These are phyloP conservation scores for Cariama cristata DNA, from an alignment of 2,113 vertebrate genomes.

Conservation along the genomic window DNA sequence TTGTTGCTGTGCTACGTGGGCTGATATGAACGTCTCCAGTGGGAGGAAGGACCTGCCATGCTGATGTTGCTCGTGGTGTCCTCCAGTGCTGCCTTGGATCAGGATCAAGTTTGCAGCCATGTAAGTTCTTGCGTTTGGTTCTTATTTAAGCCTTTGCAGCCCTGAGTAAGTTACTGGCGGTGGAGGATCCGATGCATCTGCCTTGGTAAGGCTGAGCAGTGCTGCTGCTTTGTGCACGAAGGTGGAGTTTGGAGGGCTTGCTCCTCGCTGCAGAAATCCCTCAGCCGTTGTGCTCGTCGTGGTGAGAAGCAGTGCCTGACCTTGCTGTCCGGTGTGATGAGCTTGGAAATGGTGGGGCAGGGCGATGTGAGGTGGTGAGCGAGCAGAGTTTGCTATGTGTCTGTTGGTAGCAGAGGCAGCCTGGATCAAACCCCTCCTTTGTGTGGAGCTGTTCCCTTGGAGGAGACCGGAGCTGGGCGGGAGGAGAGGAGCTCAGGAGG, in stretches of 20 bases:
- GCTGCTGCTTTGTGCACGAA: accelerated
- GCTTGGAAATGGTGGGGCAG: neutral
- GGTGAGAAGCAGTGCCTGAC: neutral
- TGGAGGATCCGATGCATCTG: accelerated
- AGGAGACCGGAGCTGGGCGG: neutral
- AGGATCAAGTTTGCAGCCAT: neutral
- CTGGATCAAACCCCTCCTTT: neutral
- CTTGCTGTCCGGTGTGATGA: neutral
- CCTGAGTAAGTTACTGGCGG: neutral
- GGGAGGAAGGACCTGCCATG: neutral
- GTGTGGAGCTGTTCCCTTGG: neutral
- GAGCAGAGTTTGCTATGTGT: neutral
- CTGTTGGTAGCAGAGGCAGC: neutral
- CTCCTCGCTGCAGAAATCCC: neutral
- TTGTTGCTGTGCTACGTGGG: neutral
- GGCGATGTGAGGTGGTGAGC: neutral
- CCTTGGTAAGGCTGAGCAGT: neutral
- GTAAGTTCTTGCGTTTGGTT: neutral
- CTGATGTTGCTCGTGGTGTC: accelerated
- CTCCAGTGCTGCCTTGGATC: neutral
- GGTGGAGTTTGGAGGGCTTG: neutral
- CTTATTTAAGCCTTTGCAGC: neutral
- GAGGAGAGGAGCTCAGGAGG: neutral
- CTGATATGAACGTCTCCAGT: accelerated
- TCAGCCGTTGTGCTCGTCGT: neutral